Evolutionary conservation across 2,888 invertebrate species (phyloP).

Genomic region (Alentia gelatinosa): DNA sequence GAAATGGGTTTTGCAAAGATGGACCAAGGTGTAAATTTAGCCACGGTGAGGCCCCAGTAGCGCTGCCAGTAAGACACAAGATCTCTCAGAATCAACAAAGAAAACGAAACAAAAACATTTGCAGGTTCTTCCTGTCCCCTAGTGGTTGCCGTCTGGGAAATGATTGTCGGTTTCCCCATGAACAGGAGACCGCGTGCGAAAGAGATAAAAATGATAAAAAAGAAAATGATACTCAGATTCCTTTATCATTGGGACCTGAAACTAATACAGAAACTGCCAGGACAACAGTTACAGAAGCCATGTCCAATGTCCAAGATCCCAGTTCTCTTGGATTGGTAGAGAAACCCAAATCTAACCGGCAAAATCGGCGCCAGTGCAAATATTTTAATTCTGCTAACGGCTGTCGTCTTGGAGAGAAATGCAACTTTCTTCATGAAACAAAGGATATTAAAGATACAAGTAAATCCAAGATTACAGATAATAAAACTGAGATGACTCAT

Average conservation of each 20-base stretch:
- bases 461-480: background rate
- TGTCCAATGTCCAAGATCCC: background rate
- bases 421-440: background rate
- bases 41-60: background rate
- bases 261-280: background rate
- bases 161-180: background rate
- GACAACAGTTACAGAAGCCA: background rate
- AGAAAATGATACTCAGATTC: no score
- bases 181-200: background rate
- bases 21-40: background rate
- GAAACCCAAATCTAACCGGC: background rate
- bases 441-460: background rate
- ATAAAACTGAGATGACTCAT: background rate
- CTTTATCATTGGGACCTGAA: no score
- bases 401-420: background rate
- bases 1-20: background rate
- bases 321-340: background rate
- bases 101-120: background rate
- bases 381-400: background rate
- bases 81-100: background rate
- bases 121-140: background rate
- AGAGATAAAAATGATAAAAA: background rate
- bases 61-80: background rate
- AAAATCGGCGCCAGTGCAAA: background rate
- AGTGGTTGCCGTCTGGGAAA: background rate